These are phyloP conservation scores for Argya squamiceps DNA, from an alignment of 2,797 vertebrate genomes.

Conservation along the genomic window DNA sequence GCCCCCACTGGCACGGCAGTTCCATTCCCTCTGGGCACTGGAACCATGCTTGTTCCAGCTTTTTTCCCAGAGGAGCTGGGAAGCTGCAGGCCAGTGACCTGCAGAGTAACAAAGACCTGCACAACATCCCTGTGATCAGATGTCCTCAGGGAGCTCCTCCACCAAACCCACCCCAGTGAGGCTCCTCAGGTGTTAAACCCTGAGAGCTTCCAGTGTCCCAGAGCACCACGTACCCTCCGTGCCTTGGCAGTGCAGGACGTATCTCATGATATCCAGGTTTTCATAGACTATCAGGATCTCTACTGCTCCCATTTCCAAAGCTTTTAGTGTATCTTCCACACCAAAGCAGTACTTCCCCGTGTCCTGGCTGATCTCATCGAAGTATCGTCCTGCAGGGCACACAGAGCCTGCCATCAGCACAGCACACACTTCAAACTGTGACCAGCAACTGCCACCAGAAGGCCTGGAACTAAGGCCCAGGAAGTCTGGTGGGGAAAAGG, in stretches of 20 bases:
- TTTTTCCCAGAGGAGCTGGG: not conserved
- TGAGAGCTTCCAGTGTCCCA: not conserved
- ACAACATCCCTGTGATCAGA: not conserved
- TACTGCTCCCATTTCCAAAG: slow-evolving; percentile 98
- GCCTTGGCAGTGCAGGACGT: slow-evolving; percentile 94
- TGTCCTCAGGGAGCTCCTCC: not conserved
- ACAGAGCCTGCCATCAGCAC: not conserved
- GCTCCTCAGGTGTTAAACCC: not conserved
- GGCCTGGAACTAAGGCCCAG: not conserved
- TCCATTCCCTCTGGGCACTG: not conserved
- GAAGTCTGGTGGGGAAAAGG: not conserved
- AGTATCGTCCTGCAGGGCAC: slow-evolving; percentile 88
- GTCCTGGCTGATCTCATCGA: slow-evolving; percentile 99
- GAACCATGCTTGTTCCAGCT: not conserved
- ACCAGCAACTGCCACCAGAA: not conserved
- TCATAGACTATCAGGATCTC: slow-evolving; percentile 99
- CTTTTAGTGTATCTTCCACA: slow-evolving; percentile 98
- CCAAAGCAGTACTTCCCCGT: slow-evolving; percentile 99
- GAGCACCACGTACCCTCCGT: slow-evolving; percentile 82
- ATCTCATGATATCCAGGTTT: slow-evolving; percentile 99
- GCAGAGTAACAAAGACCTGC: not conserved
- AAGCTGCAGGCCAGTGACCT: not conserved
- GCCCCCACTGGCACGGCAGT: not conserved
- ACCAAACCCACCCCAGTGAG: not conserved
- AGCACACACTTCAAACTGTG: not conserved